These are phyloP conservation scores for Diabrotica balteata DNA, from an alignment of 2,888 invertebrate species.

Conservation along the genomic window DNA sequence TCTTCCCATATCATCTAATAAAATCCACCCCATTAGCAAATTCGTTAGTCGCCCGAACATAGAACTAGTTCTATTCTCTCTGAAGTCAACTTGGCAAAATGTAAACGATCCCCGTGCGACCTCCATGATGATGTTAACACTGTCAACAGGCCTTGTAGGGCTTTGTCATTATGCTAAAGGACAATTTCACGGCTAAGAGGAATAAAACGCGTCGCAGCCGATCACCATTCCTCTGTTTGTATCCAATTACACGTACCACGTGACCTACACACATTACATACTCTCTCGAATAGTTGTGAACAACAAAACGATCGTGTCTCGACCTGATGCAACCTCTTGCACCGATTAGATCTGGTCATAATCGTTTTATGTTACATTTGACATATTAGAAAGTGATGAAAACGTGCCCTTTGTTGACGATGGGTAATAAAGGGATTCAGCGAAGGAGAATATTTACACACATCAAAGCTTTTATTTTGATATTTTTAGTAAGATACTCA, in stretches of 20 bases:
- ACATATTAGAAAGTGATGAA: slow-evolving; percentile 21
- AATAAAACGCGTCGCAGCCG: slow-evolving; percentile 32
- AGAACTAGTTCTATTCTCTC: background rate
- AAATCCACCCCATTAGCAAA: slow-evolving; percentile 21
- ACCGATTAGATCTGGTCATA: slow-evolving; percentile 33
- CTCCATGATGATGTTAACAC: slow-evolving; percentile 34
- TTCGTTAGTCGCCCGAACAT: background rate
- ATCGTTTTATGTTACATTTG: slow-evolving; percentile 32
- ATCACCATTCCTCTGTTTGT: slow-evolving; percentile 25
- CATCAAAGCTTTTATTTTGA: no score
- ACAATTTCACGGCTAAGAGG: slow-evolving; percentile 36
- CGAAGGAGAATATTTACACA: no score
- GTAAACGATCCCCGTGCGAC: slow-evolving; percentile 43
- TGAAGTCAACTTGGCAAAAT: slow-evolving; percentile 36
- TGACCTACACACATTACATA: slow-evolving; percentile 16
- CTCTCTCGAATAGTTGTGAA: slow-evolving; percentile 11
- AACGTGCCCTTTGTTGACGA: background rate
- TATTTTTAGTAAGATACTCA: no score
- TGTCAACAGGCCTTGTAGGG: slow-evolving; percentile 22
- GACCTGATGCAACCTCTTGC: slow-evolving; percentile 24
- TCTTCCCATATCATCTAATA: slow-evolving; percentile 23
- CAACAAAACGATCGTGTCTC: slow-evolving; percentile 10
- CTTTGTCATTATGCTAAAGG: slow-evolving; percentile 32
- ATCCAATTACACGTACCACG: slow-evolving; percentile 34
- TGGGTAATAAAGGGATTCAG: no score